phyloP scores from a whole-genome alignment of 1,140 invertebrate species.

The Aphelinus certus region DNA sequence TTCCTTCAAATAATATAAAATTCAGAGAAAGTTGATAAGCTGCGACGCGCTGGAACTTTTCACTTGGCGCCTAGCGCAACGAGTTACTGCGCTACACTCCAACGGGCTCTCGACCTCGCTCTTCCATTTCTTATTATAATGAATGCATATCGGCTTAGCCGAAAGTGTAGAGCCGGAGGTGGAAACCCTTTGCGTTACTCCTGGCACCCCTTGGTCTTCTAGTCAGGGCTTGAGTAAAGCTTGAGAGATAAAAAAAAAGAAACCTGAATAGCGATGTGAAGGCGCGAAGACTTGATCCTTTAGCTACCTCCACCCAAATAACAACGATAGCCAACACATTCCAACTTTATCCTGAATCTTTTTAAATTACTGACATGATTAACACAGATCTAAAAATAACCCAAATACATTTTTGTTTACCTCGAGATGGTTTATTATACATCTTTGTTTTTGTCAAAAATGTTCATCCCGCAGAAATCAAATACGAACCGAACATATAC shows the following conservation, averaged over 20 bases:
- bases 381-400: too few species aligned
- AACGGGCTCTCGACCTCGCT: neutral
- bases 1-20: conserved; percentile 66
- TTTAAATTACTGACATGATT: too few species aligned
- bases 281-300: too few species aligned
- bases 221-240: conserved; percentile 41
- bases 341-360: too few species aligned
- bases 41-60: conserved; percentile 62
- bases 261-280: neutral
- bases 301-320: too few species aligned
- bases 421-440: too few species aligned
- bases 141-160: conserved; percentile 67
- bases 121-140: conserved; percentile 66
- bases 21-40: conserved; percentile 65
- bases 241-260: neutral
- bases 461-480: too few species aligned
- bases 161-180: conserved; percentile 52
- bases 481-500: too few species aligned
- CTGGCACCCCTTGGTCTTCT: conserved; percentile 50
- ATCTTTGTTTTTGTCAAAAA: too few species aligned
- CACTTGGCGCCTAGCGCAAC: conserved; percentile 51
- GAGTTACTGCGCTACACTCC: too few species aligned
- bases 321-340: too few species aligned
- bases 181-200: conserved; percentile 57
- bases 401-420: too few species aligned